A percentile compares a stretch with the other conserved stretches of the same genome.
phyloP scores from a whole-genome alignment of 64 coral and sea anemone genomes.

The Acropora tenuis region DNA sequence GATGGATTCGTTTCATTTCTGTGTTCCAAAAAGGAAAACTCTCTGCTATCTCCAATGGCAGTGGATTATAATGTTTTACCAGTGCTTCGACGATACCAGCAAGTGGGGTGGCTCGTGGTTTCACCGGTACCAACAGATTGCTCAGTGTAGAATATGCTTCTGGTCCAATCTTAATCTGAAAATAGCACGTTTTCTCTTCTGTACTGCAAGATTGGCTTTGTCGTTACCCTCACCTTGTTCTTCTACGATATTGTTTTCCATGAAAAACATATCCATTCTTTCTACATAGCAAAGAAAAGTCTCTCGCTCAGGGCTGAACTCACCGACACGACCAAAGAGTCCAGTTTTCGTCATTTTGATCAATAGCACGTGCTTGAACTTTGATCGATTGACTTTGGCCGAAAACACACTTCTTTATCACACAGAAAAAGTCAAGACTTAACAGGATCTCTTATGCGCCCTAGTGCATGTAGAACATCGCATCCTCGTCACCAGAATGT shows the following conservation, averaged over 20 bases:
- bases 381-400: no score
- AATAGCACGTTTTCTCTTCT: background rate
- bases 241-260: conserved; percentile 39
- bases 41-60: conserved; percentile 43
- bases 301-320: conserved; percentile 24
- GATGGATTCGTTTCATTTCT: conserved; percentile 42
- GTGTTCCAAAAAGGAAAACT: conserved; percentile 66
- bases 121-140: conserved; percentile 30
- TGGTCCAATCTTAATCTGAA: conserved; percentile 47
- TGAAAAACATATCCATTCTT: conserved; percentile 66
- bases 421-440: no score
- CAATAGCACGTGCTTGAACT: no score
- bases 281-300: conserved; percentile 48
- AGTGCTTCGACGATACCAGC: background rate
- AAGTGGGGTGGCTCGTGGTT: background rate
- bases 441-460: no score
- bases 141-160: conserved; percentile 50
- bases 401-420: no score
- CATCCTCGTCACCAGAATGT: no score
- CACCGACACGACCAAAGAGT: conserved; percentile 4
- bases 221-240: background rate
- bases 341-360: background rate
- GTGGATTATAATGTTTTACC: conserved; percentile 58
- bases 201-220: background rate
- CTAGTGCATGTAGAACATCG: no score